Percentiles rank a stretch among this genome's conserved stretches.
Conservation (phyloP, 2,797 vertebrate genomes). For the Muscicapa comitata region DNA sequence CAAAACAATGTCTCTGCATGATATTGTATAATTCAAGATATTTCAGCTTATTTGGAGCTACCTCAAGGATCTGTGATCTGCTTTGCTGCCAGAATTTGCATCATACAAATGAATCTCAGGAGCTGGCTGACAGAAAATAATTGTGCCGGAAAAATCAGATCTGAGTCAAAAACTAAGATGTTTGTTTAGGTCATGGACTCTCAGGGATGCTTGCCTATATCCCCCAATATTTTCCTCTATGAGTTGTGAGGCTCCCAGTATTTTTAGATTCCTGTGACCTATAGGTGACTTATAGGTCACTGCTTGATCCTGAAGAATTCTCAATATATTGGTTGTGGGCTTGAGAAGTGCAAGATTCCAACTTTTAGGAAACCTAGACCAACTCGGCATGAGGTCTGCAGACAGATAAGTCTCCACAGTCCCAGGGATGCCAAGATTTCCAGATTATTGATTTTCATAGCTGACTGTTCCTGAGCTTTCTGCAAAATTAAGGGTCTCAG, state of each 20-base stretch:
- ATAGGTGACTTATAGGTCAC: not conserved
- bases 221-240: not conserved
- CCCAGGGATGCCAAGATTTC: not conserved
- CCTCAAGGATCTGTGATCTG: not conserved
- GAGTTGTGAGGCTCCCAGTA: not conserved
- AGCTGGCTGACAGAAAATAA: not conserved
- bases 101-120: not conserved
- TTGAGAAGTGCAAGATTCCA: not conserved
- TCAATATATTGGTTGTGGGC: rapidly evolving
- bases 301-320: not conserved
- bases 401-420: not conserved
- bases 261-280: not conserved
- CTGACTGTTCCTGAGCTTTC: not conserved
- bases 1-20: not conserved
- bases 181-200: not conserved
- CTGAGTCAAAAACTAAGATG: not conserved
- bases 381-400: not conserved
- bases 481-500: not conserved
- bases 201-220: rapidly evolving
- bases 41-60: not conserved
- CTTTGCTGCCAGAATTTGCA: not conserved
- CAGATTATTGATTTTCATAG: not conserved
- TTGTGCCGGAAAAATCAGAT: not conserved
- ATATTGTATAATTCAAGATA: not conserved
- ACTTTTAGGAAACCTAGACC: not conserved